A percentile compares a stretch with the other conserved stretches of the same genome.
Conservation (phyloP, 1,140 invertebrate genomes). For the Bombus terrestris region DNA sequence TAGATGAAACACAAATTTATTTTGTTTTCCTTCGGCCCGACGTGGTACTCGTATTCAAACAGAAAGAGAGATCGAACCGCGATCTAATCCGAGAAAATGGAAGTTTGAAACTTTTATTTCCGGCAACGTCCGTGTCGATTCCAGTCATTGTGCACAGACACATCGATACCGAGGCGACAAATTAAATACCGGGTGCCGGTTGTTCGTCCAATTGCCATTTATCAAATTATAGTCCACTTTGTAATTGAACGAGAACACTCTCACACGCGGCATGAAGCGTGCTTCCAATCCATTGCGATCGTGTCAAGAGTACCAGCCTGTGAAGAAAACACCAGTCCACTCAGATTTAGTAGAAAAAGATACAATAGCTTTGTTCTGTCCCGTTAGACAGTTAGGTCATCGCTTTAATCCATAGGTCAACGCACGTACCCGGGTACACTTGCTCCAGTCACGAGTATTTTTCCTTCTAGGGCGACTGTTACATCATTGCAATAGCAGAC, state of each 20-base stretch:
- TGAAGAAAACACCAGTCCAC: constrained; percentile 35
- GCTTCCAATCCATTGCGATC: constrained; percentile 24
- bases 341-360: constrained; percentile 54
- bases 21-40: not conserved
- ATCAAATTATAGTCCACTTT: constrained; percentile 35
- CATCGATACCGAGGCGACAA: constrained; percentile 3
- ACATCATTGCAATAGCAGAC: not conserved
- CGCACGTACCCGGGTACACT: not conserved
- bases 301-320: not conserved
- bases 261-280: not conserved
- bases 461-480: constrained; percentile 5
- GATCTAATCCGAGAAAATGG: constrained; percentile 20
- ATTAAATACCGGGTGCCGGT: constrained; percentile 7
- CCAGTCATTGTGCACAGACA: not conserved
- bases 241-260: constrained; percentile 19
- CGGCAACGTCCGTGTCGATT: not conserved
- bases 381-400: constrained; percentile 58
- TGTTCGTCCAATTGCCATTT: constrained; percentile 22
- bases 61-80: not conserved
- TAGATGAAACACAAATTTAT: not conserved
- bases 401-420: constrained; percentile 56
- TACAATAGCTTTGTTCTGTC: constrained; percentile 51
- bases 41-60: no score
- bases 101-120: constrained; percentile 21
- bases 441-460: not conserved